Evolutionary conservation across 2,797 vertebrate species (phyloP).

Genomic region (Rhyacichthys aspro): DNA sequence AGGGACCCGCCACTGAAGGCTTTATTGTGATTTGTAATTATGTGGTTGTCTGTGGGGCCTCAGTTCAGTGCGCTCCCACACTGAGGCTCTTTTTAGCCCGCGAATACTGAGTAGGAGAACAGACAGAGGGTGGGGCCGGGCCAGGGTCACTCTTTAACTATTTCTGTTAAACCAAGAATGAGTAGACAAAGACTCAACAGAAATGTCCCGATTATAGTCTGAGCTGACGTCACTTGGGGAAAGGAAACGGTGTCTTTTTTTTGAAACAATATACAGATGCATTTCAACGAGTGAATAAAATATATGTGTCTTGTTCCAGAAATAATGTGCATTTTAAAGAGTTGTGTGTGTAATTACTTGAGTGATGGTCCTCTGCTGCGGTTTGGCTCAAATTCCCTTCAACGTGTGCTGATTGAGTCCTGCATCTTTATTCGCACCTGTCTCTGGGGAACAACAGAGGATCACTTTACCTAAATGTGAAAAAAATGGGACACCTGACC

Average conservation of each 20-base stretch:
- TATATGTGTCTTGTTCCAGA: neutral
- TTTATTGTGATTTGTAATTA: slow-evolving; percentile 86
- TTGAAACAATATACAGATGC: no score
- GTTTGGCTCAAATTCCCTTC: slow-evolving; percentile 19
- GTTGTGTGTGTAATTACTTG: slow-evolving; percentile 20
- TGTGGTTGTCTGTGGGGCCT: slow-evolving; percentile 80
- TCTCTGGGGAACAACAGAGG: slow-evolving; percentile 16
- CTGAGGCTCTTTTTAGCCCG: slow-evolving; percentile 75
- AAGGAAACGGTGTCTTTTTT: neutral
- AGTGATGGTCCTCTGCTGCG: slow-evolving; percentile 6
- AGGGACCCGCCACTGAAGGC: slow-evolving; percentile 71
- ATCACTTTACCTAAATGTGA: slow-evolving; percentile 24
- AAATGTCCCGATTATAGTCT: slow-evolving; percentile 20
- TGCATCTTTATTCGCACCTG: slow-evolving; percentile 33
- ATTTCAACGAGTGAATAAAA: no score
- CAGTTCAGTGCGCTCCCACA: slow-evolving; percentile 77
- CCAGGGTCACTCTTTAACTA: slow-evolving; percentile 57
- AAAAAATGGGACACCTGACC: slow-evolving; percentile 8
- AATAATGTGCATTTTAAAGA: slow-evolving; percentile 7
- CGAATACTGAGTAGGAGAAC: slow-evolving; percentile 71
- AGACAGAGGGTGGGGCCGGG: slow-evolving; percentile 64
- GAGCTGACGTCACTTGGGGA: slow-evolving; percentile 6
- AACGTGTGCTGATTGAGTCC: slow-evolving; percentile 22
- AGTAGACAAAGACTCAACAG: slow-evolving; percentile 26
- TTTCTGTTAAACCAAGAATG: slow-evolving; percentile 57